Conservation (phyloP, 1,140 invertebrate species). For the Lethrus apterus region DNA sequence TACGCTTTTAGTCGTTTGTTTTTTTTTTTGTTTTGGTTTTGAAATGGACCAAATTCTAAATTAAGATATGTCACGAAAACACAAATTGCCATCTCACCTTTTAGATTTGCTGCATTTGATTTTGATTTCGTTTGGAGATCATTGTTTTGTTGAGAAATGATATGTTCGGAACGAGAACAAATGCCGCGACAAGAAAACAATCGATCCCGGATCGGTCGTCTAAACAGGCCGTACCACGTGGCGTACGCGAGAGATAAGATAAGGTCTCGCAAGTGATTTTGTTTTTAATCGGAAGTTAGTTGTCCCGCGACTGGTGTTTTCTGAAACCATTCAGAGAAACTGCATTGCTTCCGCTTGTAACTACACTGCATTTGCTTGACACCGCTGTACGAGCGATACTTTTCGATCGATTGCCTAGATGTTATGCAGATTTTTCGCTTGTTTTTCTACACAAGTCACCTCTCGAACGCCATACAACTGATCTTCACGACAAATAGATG, state of each 20-base stretch:
- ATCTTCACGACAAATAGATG: too few relatives aligned
- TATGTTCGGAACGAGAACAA: too few relatives aligned
- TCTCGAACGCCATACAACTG: too few relatives aligned
- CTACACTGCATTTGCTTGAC: slow-evolving; percentile 33
- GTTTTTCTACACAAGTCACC: too few relatives aligned
- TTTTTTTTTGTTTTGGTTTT: slow-evolving; percentile 23
- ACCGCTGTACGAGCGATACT: too few relatives aligned
- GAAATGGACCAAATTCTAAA: slow-evolving; percentile 19
- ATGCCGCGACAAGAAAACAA: too few relatives aligned
- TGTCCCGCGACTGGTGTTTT: slow-evolving; percentile 58
- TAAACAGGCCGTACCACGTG: too few relatives aligned
- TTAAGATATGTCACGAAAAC: slow-evolving; percentile 36
- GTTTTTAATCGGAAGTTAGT: slow-evolving; percentile 45
- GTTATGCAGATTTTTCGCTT: too few relatives aligned
- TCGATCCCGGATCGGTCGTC: too few relatives aligned
- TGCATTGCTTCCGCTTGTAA: slow-evolving; percentile 35
- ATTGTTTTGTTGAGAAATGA: neutral
- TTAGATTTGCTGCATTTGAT: slow-evolving; percentile 40
- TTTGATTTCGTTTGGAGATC: neutral
- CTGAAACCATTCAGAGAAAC: slow-evolving; percentile 48
- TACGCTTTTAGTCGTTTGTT: slow-evolving; percentile 37
- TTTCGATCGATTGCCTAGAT: too few relatives aligned
- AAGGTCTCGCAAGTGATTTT: too few relatives aligned
- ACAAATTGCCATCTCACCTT: slow-evolving; percentile 40
- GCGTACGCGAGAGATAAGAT: too few relatives aligned